phyloP scores from a whole-genome alignment of 2,113 vertebrate genomes.

The Zosterops japonicus region DNA sequence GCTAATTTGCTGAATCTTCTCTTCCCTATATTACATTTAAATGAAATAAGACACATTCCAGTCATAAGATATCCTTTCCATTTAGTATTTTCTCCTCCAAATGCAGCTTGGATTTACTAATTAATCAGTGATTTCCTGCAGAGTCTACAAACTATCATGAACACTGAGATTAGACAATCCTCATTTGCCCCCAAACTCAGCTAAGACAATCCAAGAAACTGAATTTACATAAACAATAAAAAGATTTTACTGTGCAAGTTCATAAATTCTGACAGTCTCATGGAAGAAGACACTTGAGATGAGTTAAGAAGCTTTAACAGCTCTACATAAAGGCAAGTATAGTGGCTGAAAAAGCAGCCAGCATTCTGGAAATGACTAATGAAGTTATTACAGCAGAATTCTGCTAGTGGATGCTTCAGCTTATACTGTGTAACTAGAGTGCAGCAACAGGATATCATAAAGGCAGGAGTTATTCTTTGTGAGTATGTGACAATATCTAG shows the following conservation, averaged over 20 bases:
- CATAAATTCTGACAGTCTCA: conserved; percentile 11
- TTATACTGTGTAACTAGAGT: not conserved
- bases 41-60: not conserved
- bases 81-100: not conserved
- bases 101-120: not conserved
- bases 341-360: not conserved
- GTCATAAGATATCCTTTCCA: not conserved
- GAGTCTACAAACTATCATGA: not conserved
- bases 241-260: not conserved
- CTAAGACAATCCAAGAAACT: not conserved
- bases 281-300: not conserved
- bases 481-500: not conserved
- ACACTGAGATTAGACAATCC: not conserved
- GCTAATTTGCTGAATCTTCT: not conserved
- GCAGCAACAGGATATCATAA: not conserved
- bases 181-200: not conserved
- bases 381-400: not conserved
- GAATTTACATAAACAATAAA: conserved; percentile 8
- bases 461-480: not conserved
- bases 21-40: not conserved
- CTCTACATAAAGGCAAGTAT: not conserved
- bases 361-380: not conserved
- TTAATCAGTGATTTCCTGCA: not conserved
- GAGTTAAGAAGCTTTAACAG: not conserved
- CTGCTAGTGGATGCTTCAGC: not conserved